phyloP scores from a whole-genome alignment of 2,888 invertebrate species.

The Eurytoma adleriae region DNA sequence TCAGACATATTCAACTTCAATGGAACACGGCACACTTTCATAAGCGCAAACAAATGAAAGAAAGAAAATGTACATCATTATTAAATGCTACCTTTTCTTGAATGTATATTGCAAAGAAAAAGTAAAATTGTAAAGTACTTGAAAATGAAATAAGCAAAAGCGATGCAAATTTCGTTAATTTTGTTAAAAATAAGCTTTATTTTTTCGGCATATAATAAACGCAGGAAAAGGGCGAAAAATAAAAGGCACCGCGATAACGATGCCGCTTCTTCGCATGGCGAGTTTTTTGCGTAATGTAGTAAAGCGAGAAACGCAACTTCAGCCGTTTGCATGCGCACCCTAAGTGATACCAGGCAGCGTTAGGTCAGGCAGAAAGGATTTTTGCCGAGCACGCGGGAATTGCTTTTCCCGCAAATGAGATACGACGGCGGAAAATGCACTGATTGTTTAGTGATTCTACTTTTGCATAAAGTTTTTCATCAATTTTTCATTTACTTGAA shows the following conservation, averaged over 20 bases:
- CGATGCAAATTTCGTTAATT: neutral
- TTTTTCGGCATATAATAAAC: neutral
- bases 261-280: conserved; percentile 6
- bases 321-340: conserved; percentile 36
- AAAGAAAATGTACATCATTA: neutral
- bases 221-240: conserved; percentile 7
- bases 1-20: neutral
- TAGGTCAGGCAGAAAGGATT: conserved; percentile 46
- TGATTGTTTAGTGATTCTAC: conserved; percentile 28
- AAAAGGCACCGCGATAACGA: conserved; percentile 32
- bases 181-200: neutral
- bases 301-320: conserved; percentile 50
- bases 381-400: conserved; percentile 40
- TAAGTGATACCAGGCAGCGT: conserved; percentile 45
- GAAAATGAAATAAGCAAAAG: too few relatives aligned
- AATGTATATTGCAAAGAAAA: neutral
- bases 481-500: too few relatives aligned
- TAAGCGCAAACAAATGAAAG: neutral
- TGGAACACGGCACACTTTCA: neutral
- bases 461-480: too few relatives aligned
- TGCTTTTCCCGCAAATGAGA: conserved; percentile 32
- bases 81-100: too few relatives aligned
- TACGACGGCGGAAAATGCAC: neutral
- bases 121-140: neutral
- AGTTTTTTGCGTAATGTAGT: conserved; percentile 42